phyloP scores from a whole-genome alignment of 2,888 invertebrate species.

The Phragmatobia fuliginosa region DNA sequence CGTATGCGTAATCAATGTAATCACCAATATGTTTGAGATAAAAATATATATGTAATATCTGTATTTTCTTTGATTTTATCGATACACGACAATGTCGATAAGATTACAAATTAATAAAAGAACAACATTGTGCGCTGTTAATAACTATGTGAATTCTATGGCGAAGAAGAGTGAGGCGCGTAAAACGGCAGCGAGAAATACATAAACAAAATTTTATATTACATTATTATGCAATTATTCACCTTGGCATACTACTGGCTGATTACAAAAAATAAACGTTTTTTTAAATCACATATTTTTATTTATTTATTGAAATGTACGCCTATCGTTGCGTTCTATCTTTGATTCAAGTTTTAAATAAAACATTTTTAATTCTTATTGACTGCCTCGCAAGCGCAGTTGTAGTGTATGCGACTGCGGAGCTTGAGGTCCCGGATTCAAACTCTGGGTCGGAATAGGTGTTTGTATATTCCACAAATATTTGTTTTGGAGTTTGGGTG shows the following conservation, averaged over 20 bases:
- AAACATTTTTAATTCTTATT: neutral
- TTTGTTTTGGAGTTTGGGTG: too few relatives aligned
- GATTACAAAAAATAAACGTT: neutral
- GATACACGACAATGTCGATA: neutral
- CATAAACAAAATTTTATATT: neutral
- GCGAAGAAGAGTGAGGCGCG: neutral
- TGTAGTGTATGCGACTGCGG: too few relatives aligned
- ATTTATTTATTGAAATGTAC: neutral
- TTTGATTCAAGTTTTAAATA: neutral
- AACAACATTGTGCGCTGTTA: neutral
- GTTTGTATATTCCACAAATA: too few relatives aligned
- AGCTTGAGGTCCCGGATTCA: too few relatives aligned
- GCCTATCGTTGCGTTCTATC: neutral
- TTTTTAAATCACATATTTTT: neutral
- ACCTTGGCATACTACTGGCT: neutral
- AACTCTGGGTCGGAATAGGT: too few relatives aligned
- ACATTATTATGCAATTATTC: neutral
- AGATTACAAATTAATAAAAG: neutral
- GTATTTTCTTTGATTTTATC: conserved; percentile 1
- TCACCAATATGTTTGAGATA: conserved; percentile 10
- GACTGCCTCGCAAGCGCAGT: too few relatives aligned
- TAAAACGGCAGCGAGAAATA: neutral
- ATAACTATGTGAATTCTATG: neutral
- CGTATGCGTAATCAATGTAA: conserved; percentile 3
- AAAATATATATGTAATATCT: conserved; percentile 10